Evolutionary conservation across 2,797 vertebrate genomes (phyloP).

Genomic region (Pogonophryne albipinna): DNA sequence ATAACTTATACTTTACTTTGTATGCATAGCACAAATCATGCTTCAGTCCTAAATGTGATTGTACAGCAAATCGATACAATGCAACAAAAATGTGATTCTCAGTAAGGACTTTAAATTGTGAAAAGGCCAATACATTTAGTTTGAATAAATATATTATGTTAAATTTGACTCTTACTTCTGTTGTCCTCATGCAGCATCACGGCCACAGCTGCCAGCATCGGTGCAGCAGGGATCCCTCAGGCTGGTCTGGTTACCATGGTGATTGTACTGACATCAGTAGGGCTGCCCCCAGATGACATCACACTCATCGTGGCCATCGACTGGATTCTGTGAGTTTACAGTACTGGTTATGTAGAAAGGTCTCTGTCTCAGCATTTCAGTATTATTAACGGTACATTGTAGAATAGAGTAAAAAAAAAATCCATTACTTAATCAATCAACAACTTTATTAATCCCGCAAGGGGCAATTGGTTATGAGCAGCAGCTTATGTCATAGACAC

Average conservation of each 20-base stretch:
- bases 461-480: too few relatives aligned
- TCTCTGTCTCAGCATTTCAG: not conserved
- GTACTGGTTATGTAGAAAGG: not conserved
- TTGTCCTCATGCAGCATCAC: slow-evolving; percentile 85
- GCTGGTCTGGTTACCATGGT: slow-evolving; percentile 93
- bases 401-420: not conserved
- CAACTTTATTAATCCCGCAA: too few relatives aligned
- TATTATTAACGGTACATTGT: not conserved
- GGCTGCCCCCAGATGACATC: slow-evolving; percentile 91
- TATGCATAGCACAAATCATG: not conserved
- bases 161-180: not conserved
- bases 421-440: too few relatives aligned
- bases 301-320: slow-evolving; percentile 92
- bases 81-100: not conserved
- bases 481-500: too few relatives aligned
- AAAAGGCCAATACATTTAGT: not conserved
- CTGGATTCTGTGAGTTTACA: slow-evolving; percentile 88
- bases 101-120: not conserved
- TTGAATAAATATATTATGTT: not conserved
- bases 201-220: slow-evolving; percentile 92
- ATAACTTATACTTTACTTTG: not conserved
- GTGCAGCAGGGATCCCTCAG: slow-evolving; percentile 91
- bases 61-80: not conserved
- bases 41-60: not conserved
- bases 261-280: slow-evolving; percentile 92